Percentiles rank a stretch among this genome's conserved stretches.
phyloP scores from a whole-genome alignment of 2,113 vertebrate species.

The Acanthisitta chloris region DNA sequence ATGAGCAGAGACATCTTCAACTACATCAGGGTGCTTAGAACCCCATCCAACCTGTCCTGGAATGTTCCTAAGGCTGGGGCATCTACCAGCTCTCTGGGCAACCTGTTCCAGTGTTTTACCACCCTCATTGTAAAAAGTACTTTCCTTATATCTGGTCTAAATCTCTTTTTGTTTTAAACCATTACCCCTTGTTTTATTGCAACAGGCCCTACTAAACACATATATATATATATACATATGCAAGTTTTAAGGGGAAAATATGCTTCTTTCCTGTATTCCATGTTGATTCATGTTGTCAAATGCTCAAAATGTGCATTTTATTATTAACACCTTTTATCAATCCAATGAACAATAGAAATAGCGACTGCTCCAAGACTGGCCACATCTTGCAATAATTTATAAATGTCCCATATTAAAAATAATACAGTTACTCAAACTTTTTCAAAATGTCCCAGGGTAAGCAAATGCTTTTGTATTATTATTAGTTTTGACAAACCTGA shows the following conservation, averaged over 20 bases:
- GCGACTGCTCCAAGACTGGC: conserved; percentile 56
- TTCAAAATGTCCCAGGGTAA: conserved; percentile 44
- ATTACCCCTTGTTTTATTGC: not conserved
- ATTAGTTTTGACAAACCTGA: conserved; percentile 75
- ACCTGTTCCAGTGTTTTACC: not conserved
- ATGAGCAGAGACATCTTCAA: not conserved
- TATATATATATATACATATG: not conserved
- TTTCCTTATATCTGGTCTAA: not conserved
- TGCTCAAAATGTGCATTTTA: conserved; percentile 67
- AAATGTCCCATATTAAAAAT: conserved; percentile 73
- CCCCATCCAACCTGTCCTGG: not conserved
- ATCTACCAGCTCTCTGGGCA: not conserved
- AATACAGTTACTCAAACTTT: conserved; percentile 68
- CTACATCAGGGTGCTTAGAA: not conserved
- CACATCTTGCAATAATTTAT: conserved; percentile 81
- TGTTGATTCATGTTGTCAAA: conserved; percentile 54
- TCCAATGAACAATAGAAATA: conserved; percentile 37
- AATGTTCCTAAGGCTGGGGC: not conserved
- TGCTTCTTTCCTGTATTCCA: not conserved
- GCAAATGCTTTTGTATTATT: conserved; percentile 55
- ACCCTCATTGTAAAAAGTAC: not conserved
- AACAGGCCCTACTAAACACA: not conserved
- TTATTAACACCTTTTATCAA: conserved; percentile 67
- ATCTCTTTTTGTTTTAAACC: not conserved
- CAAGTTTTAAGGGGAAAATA: not conserved